A percentile compares a stretch with the other conserved stretches of the same genome.
These are phyloP conservation scores for Odontamblyopus rebecca DNA, from an alignment of 2,797 vertebrate species.

Conservation along the genomic window DNA sequence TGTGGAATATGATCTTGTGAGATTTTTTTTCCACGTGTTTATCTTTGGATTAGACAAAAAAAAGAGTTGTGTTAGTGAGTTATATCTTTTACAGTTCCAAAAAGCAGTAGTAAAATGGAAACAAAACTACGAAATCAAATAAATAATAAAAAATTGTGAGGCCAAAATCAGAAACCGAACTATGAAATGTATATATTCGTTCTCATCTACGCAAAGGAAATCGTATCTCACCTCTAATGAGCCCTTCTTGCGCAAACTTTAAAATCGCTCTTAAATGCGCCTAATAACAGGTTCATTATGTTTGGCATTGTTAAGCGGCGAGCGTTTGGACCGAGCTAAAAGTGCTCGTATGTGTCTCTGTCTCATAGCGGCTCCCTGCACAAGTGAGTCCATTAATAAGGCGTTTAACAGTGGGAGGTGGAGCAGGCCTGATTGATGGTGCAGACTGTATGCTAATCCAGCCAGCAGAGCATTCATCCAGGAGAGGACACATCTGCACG, in stretches of 20 bases:
- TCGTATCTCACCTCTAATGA: too few relatives aligned
- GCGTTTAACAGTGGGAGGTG: slow-evolving; percentile 57
- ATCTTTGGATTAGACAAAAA: too few relatives aligned
- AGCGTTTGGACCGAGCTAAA: slow-evolving; percentile 25
- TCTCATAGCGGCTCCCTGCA: slow-evolving; percentile 46
- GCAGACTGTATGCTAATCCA: slow-evolving; percentile 55
- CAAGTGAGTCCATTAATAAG: slow-evolving; percentile 66
- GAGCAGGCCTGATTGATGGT: slow-evolving; percentile 61
- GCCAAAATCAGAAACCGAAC: too few relatives aligned
- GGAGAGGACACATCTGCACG: slow-evolving; percentile 49
- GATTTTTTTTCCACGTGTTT: too few relatives aligned
- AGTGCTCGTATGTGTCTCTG: slow-evolving; percentile 44
- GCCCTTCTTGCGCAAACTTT: not conserved
- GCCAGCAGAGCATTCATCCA: slow-evolving; percentile 33
- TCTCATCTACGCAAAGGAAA: too few relatives aligned
- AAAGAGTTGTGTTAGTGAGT: too few relatives aligned
- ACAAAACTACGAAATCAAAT: too few relatives aligned
- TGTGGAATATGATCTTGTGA: too few relatives aligned
- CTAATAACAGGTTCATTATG: slow-evolving; percentile 25
- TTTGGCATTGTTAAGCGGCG: slow-evolving; percentile 6
- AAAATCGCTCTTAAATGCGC: not conserved
- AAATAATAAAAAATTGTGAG: too few relatives aligned
- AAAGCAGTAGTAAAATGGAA: too few relatives aligned
- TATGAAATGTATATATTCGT: too few relatives aligned
- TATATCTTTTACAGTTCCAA: too few relatives aligned